Percentiles rank a stretch among this genome's conserved stretches.
Conservation (phyloP, 64 coral and sea anemone genomes). For the Hydrozoanthus tunicans region DNA sequence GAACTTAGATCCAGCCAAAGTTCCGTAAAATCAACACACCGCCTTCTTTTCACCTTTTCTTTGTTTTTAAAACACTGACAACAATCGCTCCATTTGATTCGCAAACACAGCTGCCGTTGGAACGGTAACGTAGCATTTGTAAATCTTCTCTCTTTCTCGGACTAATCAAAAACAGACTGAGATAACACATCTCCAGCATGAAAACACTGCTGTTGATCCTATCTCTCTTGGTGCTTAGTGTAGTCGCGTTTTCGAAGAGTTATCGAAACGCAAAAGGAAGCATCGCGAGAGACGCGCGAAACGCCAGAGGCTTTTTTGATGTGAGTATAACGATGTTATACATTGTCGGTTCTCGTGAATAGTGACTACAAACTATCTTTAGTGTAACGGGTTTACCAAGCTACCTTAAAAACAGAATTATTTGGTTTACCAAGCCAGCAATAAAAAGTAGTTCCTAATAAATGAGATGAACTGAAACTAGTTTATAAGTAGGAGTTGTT, state of each 20-base stretch:
- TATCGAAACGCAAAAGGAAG: neutral
- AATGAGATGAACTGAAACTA: no score
- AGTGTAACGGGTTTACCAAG: neutral
- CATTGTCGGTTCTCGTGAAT: neutral
- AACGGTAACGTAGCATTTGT: no score
- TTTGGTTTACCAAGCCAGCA: no score
- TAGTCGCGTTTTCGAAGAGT: neutral
- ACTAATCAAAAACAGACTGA: neutral
- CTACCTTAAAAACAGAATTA: neutral
- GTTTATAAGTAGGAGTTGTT: no score
- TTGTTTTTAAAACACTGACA: no score
- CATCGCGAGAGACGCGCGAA: neutral
- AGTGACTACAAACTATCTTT: neutral
- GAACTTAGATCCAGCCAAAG: no score
- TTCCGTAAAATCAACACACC: no score
- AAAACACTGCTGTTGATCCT: neutral
- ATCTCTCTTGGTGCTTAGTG: neutral
- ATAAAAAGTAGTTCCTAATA: no score
- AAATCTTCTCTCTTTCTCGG: neutral
- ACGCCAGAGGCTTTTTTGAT: conserved; percentile 2
- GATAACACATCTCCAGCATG: neutral
- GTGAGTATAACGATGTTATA: neutral
- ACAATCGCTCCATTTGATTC: no score
- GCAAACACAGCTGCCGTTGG: no score
- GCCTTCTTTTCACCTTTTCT: no score